Base-by-base conservation (phyloP, 2,888 invertebrate genomes). In the Cryptocephalus primarius region DNA sequence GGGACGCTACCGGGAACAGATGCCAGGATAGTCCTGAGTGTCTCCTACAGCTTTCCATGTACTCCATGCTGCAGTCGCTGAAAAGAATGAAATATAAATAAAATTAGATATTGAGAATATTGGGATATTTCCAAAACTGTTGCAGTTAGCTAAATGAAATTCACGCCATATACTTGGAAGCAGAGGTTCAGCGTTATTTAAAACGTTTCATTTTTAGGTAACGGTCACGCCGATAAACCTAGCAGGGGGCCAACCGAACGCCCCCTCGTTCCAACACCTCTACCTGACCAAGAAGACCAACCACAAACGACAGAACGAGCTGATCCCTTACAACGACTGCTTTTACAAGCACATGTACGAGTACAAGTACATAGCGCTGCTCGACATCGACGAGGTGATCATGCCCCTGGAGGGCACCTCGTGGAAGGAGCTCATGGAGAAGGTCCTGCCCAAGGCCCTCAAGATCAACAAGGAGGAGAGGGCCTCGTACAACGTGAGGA, bases 271-370 rank as follows among this genome's bases (percentile, higher is more conserved):
- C 60, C 89, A 90, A 66, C 90, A 91, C 68, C 77, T 90, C 71
- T 94, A 90, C 65, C 76, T 94, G 43, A 86, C 86, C 47, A 88
- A 88, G 66, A 93, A 92, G 70, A 84, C 89, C 32, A 92, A 90
- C 62, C 88, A 93, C 72, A 95, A 95, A 71, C 77, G 94, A 10
- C 89, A 93, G 68, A 92, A 93, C 72, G 95, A 95, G 71, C 77
- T 95, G 49, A 89, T 95, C 59, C 93, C 94, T 9, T 95, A 95
- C 75, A 95, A 95, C 70, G 95, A 95, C 70, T 95, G 95, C 64
- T 77, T 95, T 45, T 94, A 94, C 73, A 85, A 89, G 66, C 88
- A 94, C 66, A 80, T 94, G 74, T 88, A 92, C 68, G 78, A 84
- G 54, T 94, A 93, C 70, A 82, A 88, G 53, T 91, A 88, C 72